Base-by-base conservation (phyloP, 1,140 invertebrate genomes). In the Varroa destructor region DNA sequence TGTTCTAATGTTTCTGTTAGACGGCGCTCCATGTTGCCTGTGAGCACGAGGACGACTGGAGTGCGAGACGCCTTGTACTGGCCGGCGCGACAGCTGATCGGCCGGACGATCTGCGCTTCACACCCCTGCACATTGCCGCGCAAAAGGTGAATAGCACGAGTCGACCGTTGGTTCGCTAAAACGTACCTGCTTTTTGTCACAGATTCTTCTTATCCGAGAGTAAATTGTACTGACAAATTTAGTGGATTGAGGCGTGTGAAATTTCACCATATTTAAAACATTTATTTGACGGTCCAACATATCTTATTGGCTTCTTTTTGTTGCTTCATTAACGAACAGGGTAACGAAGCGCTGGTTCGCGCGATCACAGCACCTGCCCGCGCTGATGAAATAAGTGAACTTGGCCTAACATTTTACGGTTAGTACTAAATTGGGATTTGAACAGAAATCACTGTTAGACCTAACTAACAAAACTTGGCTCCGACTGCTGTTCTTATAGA, bases 401-500 rank as follows among this genome's bases (percentile, higher is more conserved):
- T 67, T 43, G 61, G 61, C 40, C 37, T 67, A 37, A 67, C 61
- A 46, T 37, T 67, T 43, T 67, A 67, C 61, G 61, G 61, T 67
- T 12, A 67, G 61, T 40, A 14, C 14, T 5, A 58, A 58, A 8
- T 8, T 5, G 46, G 8, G 3, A 51, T 8, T 51, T 51, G 46
- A 51, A 25, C 25, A 25, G 25, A 25, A 25, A 25, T 25, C 25
- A 25, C 25, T 25, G 25, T 25, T 25, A 25, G 25, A 25, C 25
- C 25, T 25, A 25, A 25, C 25, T 25, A 25, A 25, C 25, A 25
- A 25, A 25, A 25, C 25, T 25, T 25, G 25, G 25, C 25, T 25
- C 25, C 25, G 25, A 25, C 25, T 25, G 25, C 25, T 25, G 25
- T 25, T 25, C 25, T 25, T 25, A 25, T 25, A 25, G 25, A 25